Base-by-base conservation (phyloP, 2,797 vertebrate species). In the Eulemur mongoz region DNA sequence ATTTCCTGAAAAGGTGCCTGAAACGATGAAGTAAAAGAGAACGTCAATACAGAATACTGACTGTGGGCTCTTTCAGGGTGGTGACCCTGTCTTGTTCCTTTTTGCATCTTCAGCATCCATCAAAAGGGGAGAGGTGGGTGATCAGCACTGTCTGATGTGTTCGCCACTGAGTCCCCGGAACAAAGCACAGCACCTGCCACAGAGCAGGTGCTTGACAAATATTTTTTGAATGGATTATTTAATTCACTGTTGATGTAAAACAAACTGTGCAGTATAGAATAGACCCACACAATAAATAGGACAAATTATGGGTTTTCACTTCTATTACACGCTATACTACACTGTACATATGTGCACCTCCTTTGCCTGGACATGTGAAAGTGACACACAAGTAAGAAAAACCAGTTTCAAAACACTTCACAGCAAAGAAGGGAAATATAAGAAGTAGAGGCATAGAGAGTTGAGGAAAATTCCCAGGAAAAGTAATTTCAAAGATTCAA, bases 401-500 rank as follows among this genome's bases (percentile, higher is more conserved):
- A 78, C 67, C 4, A 0, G 4, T 92, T 97, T 94, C 57, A 91
- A 40, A 87, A 80, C 25, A 50, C 70, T 72, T 69, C 52, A n/a
- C 3, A 65, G 12, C 25, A 61, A 70, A 97, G 97, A 43, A 67
- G 75, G 91, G 85, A 97, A 97, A 97, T 4, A 22, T 89, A 79
- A 97, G 27, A 91, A 94, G 52, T 80, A 4, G 9, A 97, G 43
- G 94, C 80, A n/a, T 52, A 59, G 73, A 59, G 63, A 89, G 82
- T 89, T 94, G 96, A 94, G 69, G 92, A 98, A 92, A 98, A 98
- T 98, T 90, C 38, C 91, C 82, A 81, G 69, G 80, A 96, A 89
- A 98, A 97, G 93, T 97, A 93, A 97, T 97, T 97, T 97, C 86
- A 89, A 87, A 95, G 63, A 97, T 93, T 93, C 92, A 97, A 90